Evolutionary conservation across 2,113 vertebrate genomes (phyloP), one percentile per base, ranked within the genome.

Genomic region (Clarias magur): DNA sequence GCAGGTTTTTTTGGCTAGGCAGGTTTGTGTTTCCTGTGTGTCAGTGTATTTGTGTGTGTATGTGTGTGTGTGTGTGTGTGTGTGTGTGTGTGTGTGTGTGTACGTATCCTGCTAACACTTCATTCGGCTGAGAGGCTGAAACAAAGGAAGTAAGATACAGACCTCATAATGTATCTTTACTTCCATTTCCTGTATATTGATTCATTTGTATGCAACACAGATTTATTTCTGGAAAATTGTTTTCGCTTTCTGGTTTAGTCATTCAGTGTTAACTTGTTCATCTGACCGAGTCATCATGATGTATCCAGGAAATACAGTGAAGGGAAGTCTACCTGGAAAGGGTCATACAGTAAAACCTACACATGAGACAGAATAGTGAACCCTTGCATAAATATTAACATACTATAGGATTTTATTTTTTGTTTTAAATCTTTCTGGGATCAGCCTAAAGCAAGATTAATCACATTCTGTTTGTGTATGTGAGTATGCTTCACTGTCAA

Each of bases 201-300:
- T 85, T 79, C 16, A 30, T 56, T 38, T 53, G 16, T 30, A 63
- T 27, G 42, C 48, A 67, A 16, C n/a, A 85, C 17, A 6, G 42
- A 12, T 30, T 34, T 27, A 25, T 23, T 11, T 85, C 38, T 80
- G 75, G 54, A 67, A 67, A 53, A 10, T 75, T 48, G 15, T 9
- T 23, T 53, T 79, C 53, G 10, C n/a, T 53, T n/a, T 80, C 38
- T 53, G 38, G 62, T 53, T 27, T 70, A 68, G 75, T 86, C 75
- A 80, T 3, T 30, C 17, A n/a, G 27, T 57, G 73, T 85, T 85
- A 79, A 67, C 59, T 56, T n/a, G n/a, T 63, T 86, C 57, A 34
- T 15, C 57, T 63, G 27, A 21, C 17, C 79, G 75, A 86, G 85
- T 86, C 85, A 72, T 62, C 34, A 73, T 86, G 76, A 86, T 57